Evolutionary conservation across 2,113 vertebrate species (phyloP).

Genomic region (Myanophis thanlyinensis): DNA sequence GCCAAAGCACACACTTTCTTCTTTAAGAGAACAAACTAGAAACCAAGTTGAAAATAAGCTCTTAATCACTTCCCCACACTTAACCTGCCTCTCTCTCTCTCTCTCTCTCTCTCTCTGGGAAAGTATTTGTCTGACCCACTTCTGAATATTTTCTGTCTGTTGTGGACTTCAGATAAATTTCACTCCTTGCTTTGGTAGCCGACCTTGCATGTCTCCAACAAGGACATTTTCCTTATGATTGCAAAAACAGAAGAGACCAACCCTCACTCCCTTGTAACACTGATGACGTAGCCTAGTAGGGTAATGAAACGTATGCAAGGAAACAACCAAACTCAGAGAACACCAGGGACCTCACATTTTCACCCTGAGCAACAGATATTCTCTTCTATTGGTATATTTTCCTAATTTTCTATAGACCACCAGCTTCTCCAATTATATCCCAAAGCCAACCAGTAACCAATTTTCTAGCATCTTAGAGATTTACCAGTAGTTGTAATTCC

Average conservation of each 20-base stretch:
- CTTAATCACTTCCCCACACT: constrained; percentile 41
- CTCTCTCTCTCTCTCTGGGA: too few species aligned
- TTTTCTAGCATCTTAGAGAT: not conserved
- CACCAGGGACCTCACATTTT: not conserved
- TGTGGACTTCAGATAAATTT: not conserved
- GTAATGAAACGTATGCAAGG: not conserved
- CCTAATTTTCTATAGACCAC: not conserved
- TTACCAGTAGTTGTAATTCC: not conserved
- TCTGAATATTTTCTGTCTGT: not conserved
- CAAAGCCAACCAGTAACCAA: not conserved
- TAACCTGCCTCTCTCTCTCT: constrained; percentile 2
- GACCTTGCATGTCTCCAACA: not conserved
- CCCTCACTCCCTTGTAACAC: not conserved
- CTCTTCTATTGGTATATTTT: not conserved
- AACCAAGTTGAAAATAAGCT: constrained; percentile 6
- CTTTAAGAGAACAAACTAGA: not conserved
- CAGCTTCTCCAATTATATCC: not conserved
- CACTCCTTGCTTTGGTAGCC: not conserved
- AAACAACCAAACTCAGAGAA: not conserved
- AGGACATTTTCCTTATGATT: not conserved
- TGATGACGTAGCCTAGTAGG: not conserved
- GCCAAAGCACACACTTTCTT: not conserved
- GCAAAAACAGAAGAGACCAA: not conserved
- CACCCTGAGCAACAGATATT: not conserved
- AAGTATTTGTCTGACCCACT: not conserved